Conservation (phyloP, 2,888 invertebrate genomes). For the Drosophila quinaria region DNA sequence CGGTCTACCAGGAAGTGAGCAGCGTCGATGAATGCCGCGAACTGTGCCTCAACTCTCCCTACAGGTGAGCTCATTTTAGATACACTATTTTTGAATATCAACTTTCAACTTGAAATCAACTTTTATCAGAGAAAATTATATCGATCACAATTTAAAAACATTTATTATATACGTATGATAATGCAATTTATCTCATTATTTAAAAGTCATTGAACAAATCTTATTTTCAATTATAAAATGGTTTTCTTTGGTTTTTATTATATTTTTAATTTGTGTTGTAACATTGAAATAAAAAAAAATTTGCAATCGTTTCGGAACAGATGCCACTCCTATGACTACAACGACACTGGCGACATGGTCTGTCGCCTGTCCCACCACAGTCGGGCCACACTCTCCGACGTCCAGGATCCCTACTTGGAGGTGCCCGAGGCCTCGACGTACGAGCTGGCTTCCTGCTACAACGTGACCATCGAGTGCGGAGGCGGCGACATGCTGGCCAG, state of each 20-base stretch:
- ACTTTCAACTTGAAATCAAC: too few relatives aligned
- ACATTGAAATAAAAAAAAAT: too few relatives aligned
- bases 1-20: constrained; percentile 95
- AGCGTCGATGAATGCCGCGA: constrained; percentile 95
- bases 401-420: constrained; percentile 95
- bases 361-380: constrained; percentile 94
- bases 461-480: constrained; percentile 96
- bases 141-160: too few relatives aligned
- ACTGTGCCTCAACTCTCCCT: constrained; percentile 94
- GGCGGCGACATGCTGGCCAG: constrained; percentile 97
- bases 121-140: too few relatives aligned
- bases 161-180: too few relatives aligned
- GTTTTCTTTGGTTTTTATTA: too few relatives aligned
- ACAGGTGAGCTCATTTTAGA: constrained; percentile 86
- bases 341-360: constrained; percentile 89
- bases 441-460: constrained; percentile 97
- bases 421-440: constrained; percentile 96
- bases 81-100: too few relatives aligned
- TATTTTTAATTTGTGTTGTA: not conserved
- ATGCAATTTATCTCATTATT: too few relatives aligned
- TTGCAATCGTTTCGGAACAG: constrained; percentile 79
- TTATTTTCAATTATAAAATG: too few relatives aligned
- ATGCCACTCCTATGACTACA: constrained; percentile 97
- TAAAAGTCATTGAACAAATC: too few relatives aligned
- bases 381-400: constrained; percentile 94